Evolutionary conservation across 2,888 invertebrate genomes (phyloP).

Genomic region (Hydrotaea cyrtoneurina): DNA sequence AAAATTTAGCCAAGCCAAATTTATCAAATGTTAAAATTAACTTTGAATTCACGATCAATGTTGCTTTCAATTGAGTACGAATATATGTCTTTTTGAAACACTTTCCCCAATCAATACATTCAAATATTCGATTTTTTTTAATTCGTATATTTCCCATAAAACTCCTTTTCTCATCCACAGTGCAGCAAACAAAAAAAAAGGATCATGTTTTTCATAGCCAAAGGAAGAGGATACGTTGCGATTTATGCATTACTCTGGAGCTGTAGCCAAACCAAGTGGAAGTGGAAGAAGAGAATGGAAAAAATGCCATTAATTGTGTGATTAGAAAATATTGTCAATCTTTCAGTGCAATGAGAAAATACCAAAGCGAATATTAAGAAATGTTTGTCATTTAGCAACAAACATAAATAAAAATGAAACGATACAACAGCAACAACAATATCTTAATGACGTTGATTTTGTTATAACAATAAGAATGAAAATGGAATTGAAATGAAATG

Average conservation of each 20-base stretch:
- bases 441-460: constrained; percentile 25
- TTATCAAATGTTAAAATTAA: too few species aligned
- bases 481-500: too few species aligned
- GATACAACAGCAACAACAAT: background rate
- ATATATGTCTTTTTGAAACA: too few species aligned
- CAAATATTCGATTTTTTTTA: too few species aligned
- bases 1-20: too few species aligned
- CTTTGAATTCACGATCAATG: too few species aligned
- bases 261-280: background rate
- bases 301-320: constrained; percentile 32
- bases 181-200: background rate
- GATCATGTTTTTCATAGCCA: background rate
- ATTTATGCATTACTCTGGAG: constrained; percentile 10
- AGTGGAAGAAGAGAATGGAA: background rate
- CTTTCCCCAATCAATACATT: too few species aligned
- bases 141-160: too few species aligned
- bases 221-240: background rate
- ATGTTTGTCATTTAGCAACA: constrained; percentile 26
- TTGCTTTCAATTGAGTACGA: too few species aligned
- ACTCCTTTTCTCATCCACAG: background rate
- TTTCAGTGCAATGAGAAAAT: background rate
- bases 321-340: constrained; percentile 39
- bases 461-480: background rate
- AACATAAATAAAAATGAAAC: constrained; percentile 15
- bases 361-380: constrained; percentile 9